phyloP scores from a whole-genome alignment of 2,888 invertebrate species.

The Miltochrista miniata region DNA sequence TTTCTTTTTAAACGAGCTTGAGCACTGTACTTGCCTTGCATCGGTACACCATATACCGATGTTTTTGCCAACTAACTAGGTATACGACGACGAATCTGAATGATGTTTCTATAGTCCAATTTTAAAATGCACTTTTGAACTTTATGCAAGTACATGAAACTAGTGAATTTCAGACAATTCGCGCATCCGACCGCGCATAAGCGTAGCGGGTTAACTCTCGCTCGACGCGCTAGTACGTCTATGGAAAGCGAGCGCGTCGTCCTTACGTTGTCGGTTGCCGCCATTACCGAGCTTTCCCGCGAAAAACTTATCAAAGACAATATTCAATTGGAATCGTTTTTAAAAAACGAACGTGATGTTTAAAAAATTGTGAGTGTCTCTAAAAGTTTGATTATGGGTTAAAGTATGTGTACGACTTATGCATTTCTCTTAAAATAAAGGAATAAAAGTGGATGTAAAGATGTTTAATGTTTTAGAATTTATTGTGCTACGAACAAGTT shows the following conservation, averaged over 20 bases:
- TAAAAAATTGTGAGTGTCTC: conserved; percentile 6
- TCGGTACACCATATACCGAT: too few species aligned
- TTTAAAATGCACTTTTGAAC: conserved; percentile 1
- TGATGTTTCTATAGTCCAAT: background rate
- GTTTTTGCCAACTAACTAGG: too few species aligned
- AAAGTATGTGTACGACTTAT: conserved; percentile 8
- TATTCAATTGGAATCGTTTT: conserved; percentile 18
- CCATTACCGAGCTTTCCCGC: conserved; percentile 60
- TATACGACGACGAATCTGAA: too few species aligned
- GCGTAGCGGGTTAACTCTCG: conserved; percentile 46
- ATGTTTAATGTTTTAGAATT: conserved; percentile 21
- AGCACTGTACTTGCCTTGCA: too few species aligned
- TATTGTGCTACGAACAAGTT: conserved; percentile 32
- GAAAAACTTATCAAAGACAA: conserved; percentile 60
- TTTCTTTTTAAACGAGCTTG: too few species aligned
- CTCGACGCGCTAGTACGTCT: conserved; percentile 58
- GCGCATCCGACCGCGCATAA: conserved; percentile 72
- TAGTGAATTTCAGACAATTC: conserved; percentile 35
- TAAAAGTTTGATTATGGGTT: conserved; percentile 21
- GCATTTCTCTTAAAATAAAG: conserved; percentile 2
- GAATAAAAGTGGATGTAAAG: conserved; percentile 19
- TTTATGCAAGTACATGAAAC: conserved; percentile 9
- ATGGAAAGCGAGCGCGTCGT: conserved; percentile 63
- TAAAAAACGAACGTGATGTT: conserved; percentile 20
- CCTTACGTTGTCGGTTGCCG: conserved; percentile 37